Conservation (phyloP, 2,797 vertebrate genomes). For the Leucoraja ocellata region DNA sequence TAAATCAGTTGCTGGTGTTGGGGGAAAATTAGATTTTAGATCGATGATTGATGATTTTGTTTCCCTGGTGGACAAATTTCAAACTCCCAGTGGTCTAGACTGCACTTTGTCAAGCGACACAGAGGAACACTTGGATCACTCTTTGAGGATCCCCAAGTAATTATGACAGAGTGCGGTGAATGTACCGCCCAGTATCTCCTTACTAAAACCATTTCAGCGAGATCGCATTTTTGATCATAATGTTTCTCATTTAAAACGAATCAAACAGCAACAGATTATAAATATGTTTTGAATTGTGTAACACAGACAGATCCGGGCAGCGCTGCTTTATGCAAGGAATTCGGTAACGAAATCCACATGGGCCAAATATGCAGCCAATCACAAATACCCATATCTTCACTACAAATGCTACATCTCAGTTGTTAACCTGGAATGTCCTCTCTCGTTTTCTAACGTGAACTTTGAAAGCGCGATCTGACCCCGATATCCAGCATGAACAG, state of each 20-base stretch:
- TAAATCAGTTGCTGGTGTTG: neutral
- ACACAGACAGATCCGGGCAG: neutral
- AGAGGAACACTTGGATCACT: neutral
- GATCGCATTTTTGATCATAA: conserved; percentile 41
- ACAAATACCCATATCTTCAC: neutral
- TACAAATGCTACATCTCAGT: neutral
- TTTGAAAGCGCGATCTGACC: neutral
- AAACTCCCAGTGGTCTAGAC: neutral
- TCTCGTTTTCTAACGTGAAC: neutral
- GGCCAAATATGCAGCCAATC: neutral
- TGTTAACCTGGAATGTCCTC: neutral
- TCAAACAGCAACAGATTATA: neutral
- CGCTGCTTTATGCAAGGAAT: neutral
- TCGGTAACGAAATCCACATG: conserved; percentile 11
- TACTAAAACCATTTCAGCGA: conserved; percentile 44
- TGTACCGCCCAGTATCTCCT: neutral
- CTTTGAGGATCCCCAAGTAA: neutral
- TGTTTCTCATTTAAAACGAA: conserved; percentile 41
- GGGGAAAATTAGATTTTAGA: neutral
- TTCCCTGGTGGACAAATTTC: neutral
- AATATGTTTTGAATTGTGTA: neutral
- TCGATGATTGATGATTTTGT: neutral
- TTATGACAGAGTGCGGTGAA: neutral
- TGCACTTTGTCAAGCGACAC: neutral
- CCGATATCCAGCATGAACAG: too few species aligned